Evolutionary conservation across 2,113 vertebrate genomes (phyloP).

Genomic region (Prionailurus bengalensis): DNA sequence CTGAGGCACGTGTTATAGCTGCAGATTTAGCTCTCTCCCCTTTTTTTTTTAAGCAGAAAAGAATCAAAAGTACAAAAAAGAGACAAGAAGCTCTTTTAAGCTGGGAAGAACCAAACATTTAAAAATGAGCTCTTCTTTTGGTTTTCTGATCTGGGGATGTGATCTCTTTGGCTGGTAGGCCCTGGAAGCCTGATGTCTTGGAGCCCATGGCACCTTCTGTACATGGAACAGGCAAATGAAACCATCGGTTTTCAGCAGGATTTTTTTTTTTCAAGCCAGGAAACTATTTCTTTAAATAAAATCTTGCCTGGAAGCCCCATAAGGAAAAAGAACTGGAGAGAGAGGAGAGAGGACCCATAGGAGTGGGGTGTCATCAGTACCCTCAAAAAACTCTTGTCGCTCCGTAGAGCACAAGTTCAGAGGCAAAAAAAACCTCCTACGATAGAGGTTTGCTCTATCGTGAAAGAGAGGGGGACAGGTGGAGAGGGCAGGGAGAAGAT

Average conservation of each 20-base stretch:
- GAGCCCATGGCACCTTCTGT: accelerated
- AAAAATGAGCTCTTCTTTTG: not conserved
- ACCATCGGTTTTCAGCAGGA: not conserved
- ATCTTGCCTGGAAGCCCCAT: not conserved
- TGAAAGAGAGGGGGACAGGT: not conserved
- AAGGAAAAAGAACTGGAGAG: not conserved
- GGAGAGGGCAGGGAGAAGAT: not conserved
- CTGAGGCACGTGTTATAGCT: not conserved
- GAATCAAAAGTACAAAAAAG: not conserved
- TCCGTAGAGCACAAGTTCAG: not conserved
- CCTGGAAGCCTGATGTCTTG: not conserved
- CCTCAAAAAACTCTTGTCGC: not conserved
- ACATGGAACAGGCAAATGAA: not conserved
- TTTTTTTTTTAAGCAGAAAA: conserved; percentile 21
- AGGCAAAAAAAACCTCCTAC: accelerated
- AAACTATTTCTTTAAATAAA: conserved; percentile 15
- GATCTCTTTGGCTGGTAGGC: not conserved
- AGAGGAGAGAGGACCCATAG: not conserved
- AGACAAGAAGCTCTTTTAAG: not conserved
- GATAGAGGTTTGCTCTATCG: not conserved
- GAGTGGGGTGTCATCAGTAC: not conserved
- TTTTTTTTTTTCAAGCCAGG: not conserved
- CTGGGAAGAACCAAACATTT: not conserved
- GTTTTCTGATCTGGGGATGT: not conserved
- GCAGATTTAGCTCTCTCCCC: not conserved